phyloP scores from a whole-genome alignment of 2,113 vertebrate genomes.

The Pseudois nayaur region DNA sequence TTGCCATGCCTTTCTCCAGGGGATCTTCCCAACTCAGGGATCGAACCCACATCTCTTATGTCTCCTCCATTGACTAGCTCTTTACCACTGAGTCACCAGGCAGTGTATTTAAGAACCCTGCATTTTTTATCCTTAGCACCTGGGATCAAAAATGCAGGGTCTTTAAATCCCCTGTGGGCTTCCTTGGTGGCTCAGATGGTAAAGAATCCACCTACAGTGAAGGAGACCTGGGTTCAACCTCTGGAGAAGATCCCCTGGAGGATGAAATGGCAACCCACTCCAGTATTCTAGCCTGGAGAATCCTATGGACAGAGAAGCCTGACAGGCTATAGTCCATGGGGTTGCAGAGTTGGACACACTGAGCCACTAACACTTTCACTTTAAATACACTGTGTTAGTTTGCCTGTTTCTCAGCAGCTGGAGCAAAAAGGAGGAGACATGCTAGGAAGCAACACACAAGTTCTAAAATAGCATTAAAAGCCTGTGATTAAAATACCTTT shows the following conservation, averaged over 20 bases:
- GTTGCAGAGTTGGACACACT: neutral
- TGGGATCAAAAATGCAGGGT: neutral
- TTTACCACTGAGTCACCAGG: neutral
- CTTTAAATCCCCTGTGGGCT: neutral
- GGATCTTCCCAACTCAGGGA: neutral
- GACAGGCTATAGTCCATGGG: neutral
- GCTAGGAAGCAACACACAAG: neutral
- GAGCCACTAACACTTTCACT: neutral
- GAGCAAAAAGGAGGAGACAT: neutral
- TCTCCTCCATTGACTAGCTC: neutral
- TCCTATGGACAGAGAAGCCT: neutral
- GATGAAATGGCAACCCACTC: neutral
- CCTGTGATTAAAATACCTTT: conserved; percentile 67
- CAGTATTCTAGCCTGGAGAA: neutral
- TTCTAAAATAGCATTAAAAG: conserved; percentile 57
- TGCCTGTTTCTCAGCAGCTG: conserved; percentile 32
- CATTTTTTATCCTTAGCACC: neutral
- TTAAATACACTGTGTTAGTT: neutral
- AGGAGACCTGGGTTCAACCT: neutral
- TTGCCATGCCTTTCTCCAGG: neutral
- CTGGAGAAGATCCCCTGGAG: neutral
- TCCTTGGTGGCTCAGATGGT: neutral
- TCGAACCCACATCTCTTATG: neutral
- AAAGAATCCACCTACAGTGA: neutral
- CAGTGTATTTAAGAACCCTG: neutral